Percentiles rank a stretch among this genome's conserved stretches.
Conservation (phyloP, 2,888 invertebrate genomes). For the Hypselothyrea guttata region DNA sequence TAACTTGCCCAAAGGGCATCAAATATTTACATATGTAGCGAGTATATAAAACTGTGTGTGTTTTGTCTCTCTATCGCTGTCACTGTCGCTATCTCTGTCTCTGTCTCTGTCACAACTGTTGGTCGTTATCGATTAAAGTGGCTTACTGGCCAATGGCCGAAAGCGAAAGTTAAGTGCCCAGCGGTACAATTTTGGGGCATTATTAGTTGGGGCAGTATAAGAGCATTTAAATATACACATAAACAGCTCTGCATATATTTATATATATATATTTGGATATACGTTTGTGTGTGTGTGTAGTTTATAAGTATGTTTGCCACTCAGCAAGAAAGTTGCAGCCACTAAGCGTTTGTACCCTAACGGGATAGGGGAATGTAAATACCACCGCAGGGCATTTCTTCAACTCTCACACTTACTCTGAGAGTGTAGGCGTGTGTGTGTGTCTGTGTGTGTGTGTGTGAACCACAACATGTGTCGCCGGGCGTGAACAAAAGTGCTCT, state of each 20-base stretch:
- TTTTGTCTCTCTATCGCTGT: neutral
- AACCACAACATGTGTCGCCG: constrained; percentile 73
- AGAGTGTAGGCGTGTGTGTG: constrained; percentile 14
- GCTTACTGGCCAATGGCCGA: constrained; percentile 32
- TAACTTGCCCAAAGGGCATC: constrained; percentile 45
- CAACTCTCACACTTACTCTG: constrained; percentile 22
- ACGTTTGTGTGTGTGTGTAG: neutral
- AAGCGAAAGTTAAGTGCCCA: constrained; percentile 51
- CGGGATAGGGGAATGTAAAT: constrained; percentile 52
- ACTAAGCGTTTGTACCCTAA: constrained; percentile 55
- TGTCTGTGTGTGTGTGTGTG: constrained; percentile 46
- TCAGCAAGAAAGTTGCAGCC: constrained; percentile 42
- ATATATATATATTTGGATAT: neutral
- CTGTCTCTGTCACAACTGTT: constrained; percentile 40
- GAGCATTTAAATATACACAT: constrained; percentile 48
- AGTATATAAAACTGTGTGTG: constrained; percentile 8
- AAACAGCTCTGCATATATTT: constrained; percentile 3
- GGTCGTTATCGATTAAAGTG: constrained; percentile 65
- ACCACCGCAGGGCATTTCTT: constrained; percentile 48
- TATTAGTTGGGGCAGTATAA: constrained; percentile 43
- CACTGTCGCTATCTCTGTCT: neutral
- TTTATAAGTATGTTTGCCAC: constrained; percentile 5
- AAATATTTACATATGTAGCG: constrained; percentile 56
- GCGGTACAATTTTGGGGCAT: constrained; percentile 55
- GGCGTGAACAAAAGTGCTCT: constrained; percentile 73